Evolutionary conservation across 2,888 invertebrate species (phyloP).

Genomic region (Catocala sponsa): DNA sequence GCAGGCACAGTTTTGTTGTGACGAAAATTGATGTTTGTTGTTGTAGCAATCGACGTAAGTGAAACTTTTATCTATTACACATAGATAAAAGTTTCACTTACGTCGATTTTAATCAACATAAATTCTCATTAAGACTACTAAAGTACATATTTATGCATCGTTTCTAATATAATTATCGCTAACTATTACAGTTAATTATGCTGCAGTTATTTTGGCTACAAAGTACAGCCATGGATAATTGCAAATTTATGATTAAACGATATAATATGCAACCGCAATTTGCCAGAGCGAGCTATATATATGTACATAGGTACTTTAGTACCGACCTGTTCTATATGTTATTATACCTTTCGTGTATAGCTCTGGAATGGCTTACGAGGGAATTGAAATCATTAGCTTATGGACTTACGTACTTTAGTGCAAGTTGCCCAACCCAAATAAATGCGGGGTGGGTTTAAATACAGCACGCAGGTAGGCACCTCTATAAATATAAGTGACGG

Average conservation of each 20-base stretch:
- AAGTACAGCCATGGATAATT: no score
- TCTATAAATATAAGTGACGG: not conserved
- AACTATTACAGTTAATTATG: constrained; percentile 1
- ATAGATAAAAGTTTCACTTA: no score
- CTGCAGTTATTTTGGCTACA: not conserved
- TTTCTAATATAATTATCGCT: not conserved
- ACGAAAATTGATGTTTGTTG: no score
- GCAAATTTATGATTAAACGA: no score
- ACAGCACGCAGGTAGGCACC: constrained; percentile 5
- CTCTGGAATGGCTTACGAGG: constrained; percentile 48
- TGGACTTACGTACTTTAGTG: constrained; percentile 37
- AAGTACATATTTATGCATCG: no score
- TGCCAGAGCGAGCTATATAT: no score
- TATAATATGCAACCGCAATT: no score
- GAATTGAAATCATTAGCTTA: constrained; percentile 54
- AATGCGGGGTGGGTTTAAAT: constrained; percentile 29
- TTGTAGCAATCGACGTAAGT: not conserved
- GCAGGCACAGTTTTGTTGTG: no score
- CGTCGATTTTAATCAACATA: no score
- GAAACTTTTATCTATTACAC: not conserved
- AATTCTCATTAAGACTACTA: no score
- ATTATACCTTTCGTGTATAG: not conserved
- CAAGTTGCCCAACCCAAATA: constrained; percentile 52
- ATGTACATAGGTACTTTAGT: no score
- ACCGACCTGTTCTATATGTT: not conserved